Evolutionary conservation across 2,797 vertebrate species (phyloP).

Genomic region (Paguma larvata): DNA sequence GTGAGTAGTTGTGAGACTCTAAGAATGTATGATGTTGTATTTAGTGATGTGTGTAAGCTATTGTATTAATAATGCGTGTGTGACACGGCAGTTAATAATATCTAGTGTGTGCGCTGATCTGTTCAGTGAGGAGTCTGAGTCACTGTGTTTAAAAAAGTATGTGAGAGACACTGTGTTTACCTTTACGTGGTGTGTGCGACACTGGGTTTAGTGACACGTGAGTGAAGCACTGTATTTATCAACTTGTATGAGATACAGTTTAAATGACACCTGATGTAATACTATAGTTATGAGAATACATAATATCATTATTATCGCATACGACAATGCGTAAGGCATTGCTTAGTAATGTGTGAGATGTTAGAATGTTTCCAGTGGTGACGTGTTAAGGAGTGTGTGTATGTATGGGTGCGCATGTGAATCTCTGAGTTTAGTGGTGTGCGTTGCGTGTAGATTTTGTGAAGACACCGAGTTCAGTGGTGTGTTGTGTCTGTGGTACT

Average conservation of each 20-base stretch:
- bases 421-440: not conserved
- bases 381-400: not conserved
- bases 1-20: not conserved
- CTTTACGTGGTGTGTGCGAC: not conserved
- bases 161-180: not conserved
- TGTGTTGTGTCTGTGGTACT: not conserved
- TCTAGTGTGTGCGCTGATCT: not conserved
- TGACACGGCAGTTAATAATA: not conserved
- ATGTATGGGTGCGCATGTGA: not conserved
- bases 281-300: not conserved
- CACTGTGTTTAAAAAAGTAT: not conserved
- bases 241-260: not conserved
- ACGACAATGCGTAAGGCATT: not conserved
- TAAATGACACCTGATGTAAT: not conserved
- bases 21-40: not conserved
- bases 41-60: not conserved
- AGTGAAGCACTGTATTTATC: not conserved
- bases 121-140: not conserved
- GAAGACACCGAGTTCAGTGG: not conserved
- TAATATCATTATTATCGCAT: not conserved
- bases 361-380: not conserved
- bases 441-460: not conserved
- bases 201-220: not conserved
- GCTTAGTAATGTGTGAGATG: not conserved
- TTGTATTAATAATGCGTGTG: not conserved